phyloP scores from a whole-genome alignment of 2,113 vertebrate species.

The Rostratula benghalensis region DNA sequence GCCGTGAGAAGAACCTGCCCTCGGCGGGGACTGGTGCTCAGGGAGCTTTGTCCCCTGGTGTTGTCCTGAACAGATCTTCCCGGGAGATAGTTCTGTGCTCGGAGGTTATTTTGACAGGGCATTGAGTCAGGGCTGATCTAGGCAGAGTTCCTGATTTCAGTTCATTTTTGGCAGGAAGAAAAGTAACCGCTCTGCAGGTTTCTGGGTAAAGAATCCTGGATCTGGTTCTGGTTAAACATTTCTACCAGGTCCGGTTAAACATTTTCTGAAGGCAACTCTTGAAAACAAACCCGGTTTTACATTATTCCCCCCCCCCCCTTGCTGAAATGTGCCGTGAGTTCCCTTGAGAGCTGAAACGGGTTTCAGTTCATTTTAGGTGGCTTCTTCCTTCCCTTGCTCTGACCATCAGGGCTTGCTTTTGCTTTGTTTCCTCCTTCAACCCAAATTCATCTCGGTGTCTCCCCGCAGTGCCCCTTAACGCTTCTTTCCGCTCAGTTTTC shows the following conservation, averaged over 20 bases:
- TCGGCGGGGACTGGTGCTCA: background rate
- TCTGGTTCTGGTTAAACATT: background rate
- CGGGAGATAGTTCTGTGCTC: constrained; percentile 6
- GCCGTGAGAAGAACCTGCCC: background rate
- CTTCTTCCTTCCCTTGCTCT: background rate
- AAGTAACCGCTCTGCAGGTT: background rate
- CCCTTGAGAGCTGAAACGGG: background rate
- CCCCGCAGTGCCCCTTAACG: rapidly evolving
- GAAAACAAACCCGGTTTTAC: background rate
- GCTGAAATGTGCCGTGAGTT: background rate
- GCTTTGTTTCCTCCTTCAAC: background rate
- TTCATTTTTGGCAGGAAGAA: constrained; percentile 22
- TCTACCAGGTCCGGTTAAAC: background rate
- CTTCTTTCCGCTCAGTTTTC: background rate
- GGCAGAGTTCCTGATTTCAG: constrained; percentile 15
- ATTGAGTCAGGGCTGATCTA: constrained; percentile 12
- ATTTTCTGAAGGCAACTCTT: background rate
- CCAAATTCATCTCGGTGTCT: background rate
- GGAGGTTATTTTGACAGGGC: background rate
- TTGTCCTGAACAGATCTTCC: background rate
- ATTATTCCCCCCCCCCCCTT: background rate
- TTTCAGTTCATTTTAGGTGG: background rate
- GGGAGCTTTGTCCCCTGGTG: background rate
- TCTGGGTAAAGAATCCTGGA: background rate
- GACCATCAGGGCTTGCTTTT: background rate